Conservation (phyloP, 2,888 invertebrate species). For the Xestia rhomboidea region DNA sequence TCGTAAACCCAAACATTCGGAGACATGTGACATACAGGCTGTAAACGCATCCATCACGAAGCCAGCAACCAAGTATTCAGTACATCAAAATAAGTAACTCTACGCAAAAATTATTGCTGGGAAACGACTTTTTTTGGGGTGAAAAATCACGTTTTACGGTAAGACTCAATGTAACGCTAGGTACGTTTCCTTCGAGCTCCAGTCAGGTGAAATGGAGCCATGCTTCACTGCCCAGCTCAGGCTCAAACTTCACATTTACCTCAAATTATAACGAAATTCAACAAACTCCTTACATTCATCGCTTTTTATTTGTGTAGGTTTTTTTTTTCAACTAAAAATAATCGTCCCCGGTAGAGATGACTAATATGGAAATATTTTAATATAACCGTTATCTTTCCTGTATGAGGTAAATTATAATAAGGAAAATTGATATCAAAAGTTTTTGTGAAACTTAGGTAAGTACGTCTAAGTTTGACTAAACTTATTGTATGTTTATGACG, state of each 20-base stretch:
- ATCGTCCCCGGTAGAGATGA: not conserved
- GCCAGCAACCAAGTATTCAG: too few species aligned
- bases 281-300: not conserved
- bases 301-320: not conserved
- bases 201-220: too few species aligned
- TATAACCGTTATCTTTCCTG: not conserved
- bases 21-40: too few species aligned
- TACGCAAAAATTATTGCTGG: too few species aligned
- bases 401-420: not conserved
- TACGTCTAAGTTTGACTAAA: not conserved
- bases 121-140: too few species aligned
- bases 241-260: not conserved
- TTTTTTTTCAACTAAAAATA: not conserved
- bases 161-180: too few species aligned
- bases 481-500: not conserved
- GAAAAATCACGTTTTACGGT: too few species aligned
- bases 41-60: too few species aligned
- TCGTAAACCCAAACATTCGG: too few species aligned
- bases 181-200: too few species aligned
- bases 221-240: not conserved
- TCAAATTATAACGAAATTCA: not conserved
- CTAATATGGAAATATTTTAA: slow-evolving; percentile 3
- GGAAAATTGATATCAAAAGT: not conserved
- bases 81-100: too few species aligned
- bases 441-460: not conserved